phyloP scores from a whole-genome alignment of 1,140 invertebrate genomes.

The Polypedilum vanderplanki region DNA sequence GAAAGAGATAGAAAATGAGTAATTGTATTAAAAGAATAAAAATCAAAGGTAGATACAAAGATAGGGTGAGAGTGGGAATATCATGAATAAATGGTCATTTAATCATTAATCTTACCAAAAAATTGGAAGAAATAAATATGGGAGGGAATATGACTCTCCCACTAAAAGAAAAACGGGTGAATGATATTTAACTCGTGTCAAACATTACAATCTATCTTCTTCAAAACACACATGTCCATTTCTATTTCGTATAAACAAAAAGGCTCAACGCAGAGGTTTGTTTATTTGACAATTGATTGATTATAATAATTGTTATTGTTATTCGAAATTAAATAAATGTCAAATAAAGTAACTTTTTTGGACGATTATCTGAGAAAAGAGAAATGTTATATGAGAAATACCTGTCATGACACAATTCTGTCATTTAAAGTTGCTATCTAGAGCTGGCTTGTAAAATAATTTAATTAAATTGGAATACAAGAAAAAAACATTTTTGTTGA shows the following conservation, averaged over 20 bases:
- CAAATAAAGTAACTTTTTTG: no score
- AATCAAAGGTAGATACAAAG: no score
- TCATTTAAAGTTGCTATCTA: no score
- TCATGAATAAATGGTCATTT: slow-evolving; percentile 12
- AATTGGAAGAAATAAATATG: not conserved
- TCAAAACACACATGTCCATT: slow-evolving; percentile 20
- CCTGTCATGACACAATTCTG: no score
- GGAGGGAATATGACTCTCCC: not conserved
- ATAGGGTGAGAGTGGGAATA: not conserved
- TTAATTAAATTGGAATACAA: no score
- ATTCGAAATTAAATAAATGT: no score
- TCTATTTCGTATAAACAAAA: not conserved
- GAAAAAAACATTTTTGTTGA: no score
- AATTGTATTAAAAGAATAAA: no score
- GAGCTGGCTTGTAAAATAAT: no score
- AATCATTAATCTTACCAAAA: slow-evolving; percentile 11
- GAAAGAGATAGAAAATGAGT: no score
- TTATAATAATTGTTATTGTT: slow-evolving; percentile 21
- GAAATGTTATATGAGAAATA: no score
- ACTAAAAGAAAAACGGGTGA: not conserved
- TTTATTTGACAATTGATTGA: slow-evolving; percentile 22
- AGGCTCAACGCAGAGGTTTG: not conserved
- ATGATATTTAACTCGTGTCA: slow-evolving; percentile 14
- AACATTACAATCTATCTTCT: not conserved
- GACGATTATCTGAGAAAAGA: no score